A percentile compares a stretch with the other conserved stretches of the same genome.
Evolutionary conservation across 92 coral and sea anemone species (phyloP).

Genomic region (Porites lobata): DNA sequence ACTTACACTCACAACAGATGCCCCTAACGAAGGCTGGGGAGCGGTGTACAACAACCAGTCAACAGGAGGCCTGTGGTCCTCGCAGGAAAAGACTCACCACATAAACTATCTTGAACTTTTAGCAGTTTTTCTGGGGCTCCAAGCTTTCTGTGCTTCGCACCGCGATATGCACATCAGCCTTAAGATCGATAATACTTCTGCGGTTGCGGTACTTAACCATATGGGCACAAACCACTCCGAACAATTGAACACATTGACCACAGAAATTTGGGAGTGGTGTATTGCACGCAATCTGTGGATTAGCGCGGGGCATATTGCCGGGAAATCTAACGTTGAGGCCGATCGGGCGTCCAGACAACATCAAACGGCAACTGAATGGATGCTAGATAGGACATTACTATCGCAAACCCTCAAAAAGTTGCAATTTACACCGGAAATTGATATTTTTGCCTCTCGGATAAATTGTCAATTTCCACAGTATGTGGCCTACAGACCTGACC

Average conservation of each 20-base stretch:
- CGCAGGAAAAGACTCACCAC: constrained; percentile 23
- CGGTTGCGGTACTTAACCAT: constrained; percentile 57
- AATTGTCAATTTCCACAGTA: constrained; percentile 13
- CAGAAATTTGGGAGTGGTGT: constrained; percentile 68
- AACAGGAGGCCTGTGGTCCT: constrained; percentile 51
- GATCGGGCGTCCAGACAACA: constrained; percentile 25
- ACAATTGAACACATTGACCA: constrained; percentile 21
- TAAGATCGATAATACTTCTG: constrained; percentile 47
- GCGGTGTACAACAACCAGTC: constrained; percentile 11
- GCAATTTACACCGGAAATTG: constrained; percentile 17
- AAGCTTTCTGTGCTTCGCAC: constrained; percentile 27
- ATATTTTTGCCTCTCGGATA: constrained; percentile 3
- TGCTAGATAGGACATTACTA: constrained; percentile 7
- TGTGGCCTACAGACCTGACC: constrained; percentile 17
- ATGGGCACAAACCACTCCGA: constrained; percentile 70
- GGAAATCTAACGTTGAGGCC: constrained; percentile 37
- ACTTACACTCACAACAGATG: constrained; percentile 16
- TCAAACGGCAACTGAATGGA: constrained; percentile 33
- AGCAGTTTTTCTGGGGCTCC: constrained; percentile 35
- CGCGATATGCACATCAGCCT: constrained; percentile 7
- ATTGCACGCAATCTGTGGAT: constrained; percentile 41
- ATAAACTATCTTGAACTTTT: constrained; percentile 21
- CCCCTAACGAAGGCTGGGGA: constrained; percentile 33
- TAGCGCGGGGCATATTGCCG: constrained; percentile 66
- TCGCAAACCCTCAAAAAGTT: not conserved